phyloP scores from a whole-genome alignment of 2,888 invertebrate species.

The Masnerella sp. region DNA sequence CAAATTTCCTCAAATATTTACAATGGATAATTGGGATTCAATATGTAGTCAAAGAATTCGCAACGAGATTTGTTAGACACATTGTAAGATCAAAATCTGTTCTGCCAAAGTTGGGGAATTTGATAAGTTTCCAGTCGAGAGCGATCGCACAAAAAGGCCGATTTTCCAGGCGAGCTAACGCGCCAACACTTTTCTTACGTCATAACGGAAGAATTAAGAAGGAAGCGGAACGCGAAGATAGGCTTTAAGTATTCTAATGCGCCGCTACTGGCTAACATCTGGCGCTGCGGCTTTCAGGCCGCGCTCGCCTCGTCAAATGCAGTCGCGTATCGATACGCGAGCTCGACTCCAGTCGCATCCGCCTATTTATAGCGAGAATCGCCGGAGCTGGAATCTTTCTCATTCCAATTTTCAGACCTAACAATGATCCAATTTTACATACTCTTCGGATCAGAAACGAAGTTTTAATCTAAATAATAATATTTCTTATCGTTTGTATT shows the following conservation, averaged over 20 bases:
- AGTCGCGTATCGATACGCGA: conserved; percentile 41
- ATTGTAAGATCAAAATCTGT: too few relatives aligned
- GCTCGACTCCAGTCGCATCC: conserved; percentile 48
- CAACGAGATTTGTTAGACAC: too few relatives aligned
- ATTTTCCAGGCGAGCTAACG: conserved; percentile 3
- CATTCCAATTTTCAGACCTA: conserved; percentile 45
- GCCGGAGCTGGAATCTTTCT: conserved; percentile 39
- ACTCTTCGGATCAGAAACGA: too few relatives aligned
- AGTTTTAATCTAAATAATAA: too few relatives aligned
- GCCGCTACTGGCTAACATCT: conserved; percentile 55
- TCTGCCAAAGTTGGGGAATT: too few relatives aligned
- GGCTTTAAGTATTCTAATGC: conserved; percentile 43
- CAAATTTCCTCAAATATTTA: too few relatives aligned
- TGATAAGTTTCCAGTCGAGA: neutral
- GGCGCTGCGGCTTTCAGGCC: conserved; percentile 56
- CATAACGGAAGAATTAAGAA: conserved; percentile 48
- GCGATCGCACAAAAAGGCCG: conserved; percentile 1
- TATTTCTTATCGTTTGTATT: too few relatives aligned
- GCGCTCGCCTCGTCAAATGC: conserved; percentile 21
- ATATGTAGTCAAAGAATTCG: too few relatives aligned
- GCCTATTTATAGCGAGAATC: conserved; percentile 58
- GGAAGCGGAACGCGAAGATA: conserved; percentile 36
- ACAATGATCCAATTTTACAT: too few relatives aligned
- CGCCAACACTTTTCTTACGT: conserved; percentile 32
- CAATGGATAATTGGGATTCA: too few relatives aligned